phyloP scores from a whole-genome alignment of 2,888 invertebrate species.

The Hemicrepidius hirtus region DNA sequence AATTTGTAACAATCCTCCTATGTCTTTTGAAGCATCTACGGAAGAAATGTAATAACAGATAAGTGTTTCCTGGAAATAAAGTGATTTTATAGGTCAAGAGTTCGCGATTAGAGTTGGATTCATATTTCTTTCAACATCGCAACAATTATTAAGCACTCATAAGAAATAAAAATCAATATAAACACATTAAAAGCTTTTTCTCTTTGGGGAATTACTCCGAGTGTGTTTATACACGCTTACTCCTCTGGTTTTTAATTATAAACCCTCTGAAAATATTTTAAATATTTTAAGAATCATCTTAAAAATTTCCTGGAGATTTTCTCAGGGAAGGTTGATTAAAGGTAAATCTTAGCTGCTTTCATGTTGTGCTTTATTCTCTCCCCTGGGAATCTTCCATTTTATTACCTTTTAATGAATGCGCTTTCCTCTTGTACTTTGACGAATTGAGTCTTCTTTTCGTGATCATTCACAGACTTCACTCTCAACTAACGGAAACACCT shows the following conservation, averaged over 20 bases:
- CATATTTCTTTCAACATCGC: neutral
- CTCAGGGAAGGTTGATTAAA: constrained; percentile 52
- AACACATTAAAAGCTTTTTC: neutral
- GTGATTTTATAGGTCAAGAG: constrained; percentile 32
- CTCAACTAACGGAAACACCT: neutral
- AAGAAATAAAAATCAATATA: neutral
- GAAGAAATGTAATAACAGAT: constrained; percentile 39
- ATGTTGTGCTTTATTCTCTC: constrained; percentile 53
- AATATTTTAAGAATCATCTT: constrained; percentile 43
- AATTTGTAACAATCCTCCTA: constrained; percentile 29
- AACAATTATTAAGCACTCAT: neutral
- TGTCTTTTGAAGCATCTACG: constrained; percentile 34
- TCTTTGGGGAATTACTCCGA: neutral
- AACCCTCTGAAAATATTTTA: constrained; percentile 23
- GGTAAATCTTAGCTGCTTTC: constrained; percentile 55
- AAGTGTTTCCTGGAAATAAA: constrained; percentile 36
- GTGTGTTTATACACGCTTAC: constrained; percentile 7
- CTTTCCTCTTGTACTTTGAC: constrained; percentile 31
- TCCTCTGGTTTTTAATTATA: constrained; percentile 35
- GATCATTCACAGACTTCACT: constrained; percentile 21
- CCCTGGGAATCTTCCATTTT: constrained; percentile 53
- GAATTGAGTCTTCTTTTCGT: constrained; percentile 25
- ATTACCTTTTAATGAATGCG: constrained; percentile 55
- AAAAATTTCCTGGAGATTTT: constrained; percentile 39
- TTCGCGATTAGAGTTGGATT: constrained; percentile 25